Evolutionary conservation across 2,888 invertebrate genomes (phyloP), one percentile per base, ranked within the genome.

Genomic region (Polylopha cassiicola): DNA sequence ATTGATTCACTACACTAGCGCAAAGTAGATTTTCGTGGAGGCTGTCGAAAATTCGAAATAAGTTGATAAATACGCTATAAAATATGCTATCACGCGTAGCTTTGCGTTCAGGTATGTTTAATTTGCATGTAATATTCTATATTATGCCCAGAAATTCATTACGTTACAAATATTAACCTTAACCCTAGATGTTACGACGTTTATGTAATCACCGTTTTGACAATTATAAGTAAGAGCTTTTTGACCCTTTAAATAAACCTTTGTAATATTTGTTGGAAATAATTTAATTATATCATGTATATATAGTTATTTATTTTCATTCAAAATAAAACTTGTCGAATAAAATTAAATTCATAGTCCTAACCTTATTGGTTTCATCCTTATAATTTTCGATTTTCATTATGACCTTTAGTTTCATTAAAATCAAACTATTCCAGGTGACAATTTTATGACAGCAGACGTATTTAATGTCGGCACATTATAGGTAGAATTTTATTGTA

Each of bases 21-120:
- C 65, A 65, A 73, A 71, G 73, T 72, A 68, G 55, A 58, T 68
- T 71, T 66, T 62, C 46, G 20, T 43, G 43, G 48, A 53, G 63
- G 69, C 66, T 73, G 75, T 73, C 66, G 73, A 61, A 61, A 65
- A 66, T 65, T 61, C 39, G 48, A 42, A 50, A 54, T 63, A 54
- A 53, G 51, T 55, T 56, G 30, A 44, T 65, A 64, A 65, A 66
- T 70, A 56, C 54, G 53, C 54, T 51, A 53, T 48, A 51, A 56
- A 88, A 87, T 85, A 91, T 91, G 91, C 78, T 91, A 70, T 91
- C 91, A 57, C 89, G 90, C 65, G 86, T 89, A 72, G 88, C 89
- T 75, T 84, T 90, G 75, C 87, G 90, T 73, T 86, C 90, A 86
- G 89, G 91, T 91, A 88, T 73, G 79, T 69, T 30, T 39, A 44